A percentile compares a stretch with the other conserved stretches of the same genome.
These are phyloP conservation scores for Equus quagga DNA, from an alignment of 2,113 vertebrate genomes.

Conservation along the genomic window DNA sequence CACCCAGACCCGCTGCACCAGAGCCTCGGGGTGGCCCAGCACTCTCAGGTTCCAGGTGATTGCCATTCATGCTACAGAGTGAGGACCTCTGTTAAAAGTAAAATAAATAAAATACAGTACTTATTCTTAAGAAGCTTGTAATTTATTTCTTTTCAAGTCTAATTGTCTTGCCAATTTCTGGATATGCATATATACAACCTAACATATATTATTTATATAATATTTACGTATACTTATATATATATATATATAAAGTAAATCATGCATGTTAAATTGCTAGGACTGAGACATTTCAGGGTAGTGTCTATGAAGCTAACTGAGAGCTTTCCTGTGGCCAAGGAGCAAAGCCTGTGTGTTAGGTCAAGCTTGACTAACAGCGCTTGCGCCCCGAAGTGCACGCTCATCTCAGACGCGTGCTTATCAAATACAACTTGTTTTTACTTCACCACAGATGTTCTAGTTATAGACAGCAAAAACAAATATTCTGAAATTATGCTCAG, in stretches of 20 bases:
- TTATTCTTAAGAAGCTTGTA: not conserved
- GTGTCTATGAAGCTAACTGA: not conserved
- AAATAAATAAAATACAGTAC: not conserved
- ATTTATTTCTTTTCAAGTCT: not conserved
- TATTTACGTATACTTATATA: not conserved
- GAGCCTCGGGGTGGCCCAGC: not conserved
- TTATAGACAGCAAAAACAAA: constrained; percentile 76
- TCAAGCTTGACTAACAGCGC: constrained; percentile 10
- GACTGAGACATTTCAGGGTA: not conserved
- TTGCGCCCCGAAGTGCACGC: constrained; percentile 40
- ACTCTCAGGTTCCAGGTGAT: not conserved
- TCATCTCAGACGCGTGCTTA: constrained; percentile 66
- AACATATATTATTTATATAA: not conserved
- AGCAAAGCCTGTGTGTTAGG: not conserved
- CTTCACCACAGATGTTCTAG: constrained; percentile 69
- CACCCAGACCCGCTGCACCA: not conserved
- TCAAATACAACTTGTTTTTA: constrained; percentile 75
- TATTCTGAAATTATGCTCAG: constrained; percentile 76
- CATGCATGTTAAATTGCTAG: not conserved
- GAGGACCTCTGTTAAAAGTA: not conserved
- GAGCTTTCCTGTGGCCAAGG: not conserved
- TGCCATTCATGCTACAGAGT: not conserved
- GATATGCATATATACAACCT: not conserved
- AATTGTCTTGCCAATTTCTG: constrained; percentile 12
- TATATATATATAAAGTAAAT: not conserved